Evolutionary conservation across 2,113 vertebrate species (phyloP).

Genomic region (Phalacrocorax pelagicus): DNA sequence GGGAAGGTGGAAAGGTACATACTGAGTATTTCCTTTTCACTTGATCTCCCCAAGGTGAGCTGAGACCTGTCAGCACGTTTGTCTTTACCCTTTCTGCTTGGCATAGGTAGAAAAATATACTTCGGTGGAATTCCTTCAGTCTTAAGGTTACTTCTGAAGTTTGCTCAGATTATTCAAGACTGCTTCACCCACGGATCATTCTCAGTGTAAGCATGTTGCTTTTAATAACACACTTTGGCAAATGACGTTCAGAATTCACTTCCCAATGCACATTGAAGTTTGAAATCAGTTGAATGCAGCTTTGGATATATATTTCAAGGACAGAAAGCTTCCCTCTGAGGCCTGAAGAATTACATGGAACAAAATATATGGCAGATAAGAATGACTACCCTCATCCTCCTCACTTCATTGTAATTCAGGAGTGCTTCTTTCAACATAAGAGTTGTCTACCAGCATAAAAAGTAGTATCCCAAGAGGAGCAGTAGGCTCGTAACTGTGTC

Average conservation of each 20-base stretch:
- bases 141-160: background rate
- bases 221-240: background rate
- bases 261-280: background rate
- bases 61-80: background rate
- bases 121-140: background rate
- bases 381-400: background rate
- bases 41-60: background rate
- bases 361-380: background rate
- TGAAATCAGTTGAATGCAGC: background rate
- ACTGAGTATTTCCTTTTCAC: background rate
- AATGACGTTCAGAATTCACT: background rate
- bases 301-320: background rate
- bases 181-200: accelerated
- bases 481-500: background rate
- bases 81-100: background rate
- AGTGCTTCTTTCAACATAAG: background rate
- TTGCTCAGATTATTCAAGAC: background rate
- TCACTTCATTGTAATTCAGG: background rate
- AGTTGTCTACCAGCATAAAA: background rate
- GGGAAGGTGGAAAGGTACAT: background rate
- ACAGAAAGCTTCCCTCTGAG: background rate
- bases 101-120: background rate
- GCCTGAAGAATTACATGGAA: background rate
- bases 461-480: background rate
- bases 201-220: background rate